phyloP scores from a whole-genome alignment of 2,888 invertebrate species.

The Margaritifera margaritifera region DNA sequence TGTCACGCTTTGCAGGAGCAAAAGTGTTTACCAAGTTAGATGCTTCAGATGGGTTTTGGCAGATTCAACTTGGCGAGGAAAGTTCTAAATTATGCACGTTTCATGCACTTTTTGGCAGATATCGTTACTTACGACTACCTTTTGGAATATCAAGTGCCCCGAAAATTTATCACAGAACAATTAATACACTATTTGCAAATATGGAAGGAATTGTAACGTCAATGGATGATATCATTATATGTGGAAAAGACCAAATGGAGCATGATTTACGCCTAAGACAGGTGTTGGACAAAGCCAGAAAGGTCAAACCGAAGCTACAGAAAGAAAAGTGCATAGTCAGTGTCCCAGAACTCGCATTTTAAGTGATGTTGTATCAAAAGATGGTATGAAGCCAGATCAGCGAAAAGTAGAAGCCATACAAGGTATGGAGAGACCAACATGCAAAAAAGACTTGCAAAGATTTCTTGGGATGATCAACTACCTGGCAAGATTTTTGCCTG shows the following conservation, averaged over 20 bases:
- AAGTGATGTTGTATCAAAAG: slow-evolving; percentile 18
- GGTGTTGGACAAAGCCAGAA: slow-evolving; percentile 15
- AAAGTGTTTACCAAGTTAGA: slow-evolving; percentile 34
- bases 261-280: slow-evolving; percentile 6
- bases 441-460: slow-evolving; percentile 13
- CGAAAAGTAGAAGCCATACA: slow-evolving; percentile 14
- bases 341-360: slow-evolving; percentile 22
- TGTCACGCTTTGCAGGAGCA: slow-evolving; percentile 28
- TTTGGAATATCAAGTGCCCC: slow-evolving; percentile 14
- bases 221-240: slow-evolving; percentile 24
- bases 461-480: too few species aligned
- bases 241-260: slow-evolving; percentile 5
- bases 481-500: slow-evolving; percentile 15
- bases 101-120: slow-evolving; percentile 29
- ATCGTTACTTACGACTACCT: slow-evolving; percentile 4
- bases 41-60: slow-evolving; percentile 39
- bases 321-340: slow-evolving; percentile 19
- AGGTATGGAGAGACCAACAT: slow-evolving; percentile 1
- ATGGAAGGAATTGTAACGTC: slow-evolving; percentile 17
- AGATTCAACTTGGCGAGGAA: slow-evolving; percentile 21
- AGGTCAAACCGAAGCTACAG: slow-evolving; percentile 18
- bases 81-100: slow-evolving; percentile 13
- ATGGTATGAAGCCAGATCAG: slow-evolving; percentile 20
- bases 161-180: slow-evolving; percentile 21
- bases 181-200: slow-evolving; percentile 19